Base-by-base conservation (phyloP, 2,113 vertebrate species). In the Notiomystis cincta region DNA sequence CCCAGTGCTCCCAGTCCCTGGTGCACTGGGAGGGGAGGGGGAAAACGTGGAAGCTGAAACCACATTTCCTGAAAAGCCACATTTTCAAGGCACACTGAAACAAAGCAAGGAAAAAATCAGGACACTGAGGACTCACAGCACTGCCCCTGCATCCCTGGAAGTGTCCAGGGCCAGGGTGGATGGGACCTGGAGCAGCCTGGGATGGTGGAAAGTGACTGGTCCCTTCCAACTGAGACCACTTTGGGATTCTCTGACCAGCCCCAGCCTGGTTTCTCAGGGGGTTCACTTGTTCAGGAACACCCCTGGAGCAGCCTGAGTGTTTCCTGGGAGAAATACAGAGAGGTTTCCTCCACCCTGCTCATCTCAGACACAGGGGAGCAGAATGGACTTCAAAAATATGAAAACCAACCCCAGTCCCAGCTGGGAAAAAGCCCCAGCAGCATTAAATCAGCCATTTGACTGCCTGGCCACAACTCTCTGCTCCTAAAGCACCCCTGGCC, bases 311-410 rank as follows among this genome's bases (percentile, higher is more conserved):
- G 27, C 24, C 15, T 6, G 20, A 15, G 1, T 5, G 13, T 19
- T 35, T 35, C 31, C 28, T 28, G 64, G 58, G 48, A 71, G 33
- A 69, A 67, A 70, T 0, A 25, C 4, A 1, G 27, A 37, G 60
- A 1, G 37, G 10, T 1, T 27, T 50, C 47, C 57, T 7, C 6
- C 6, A 73, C 19, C 37, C 18, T 0, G 0, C 67, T 76, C 33
- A 19, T 11, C 24, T 22, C 50, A 10, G 30, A 20, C 58, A 21
- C 13, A 24, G n/a, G 8, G 14, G 38, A 42, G 48, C 7, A 66
- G 4, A 35, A 15, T 0, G 1, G 54, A 27, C 17, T 24, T 28
- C 0, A 22, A 51, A 51, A 73, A 11, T 2, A 33, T 1, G 22
- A 64, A 72, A 56, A 7, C 8, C 42, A 64, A 19, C 65, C n/a